Conservation (phyloP, 2,797 vertebrate species). For the Mus minutoides region DNA sequence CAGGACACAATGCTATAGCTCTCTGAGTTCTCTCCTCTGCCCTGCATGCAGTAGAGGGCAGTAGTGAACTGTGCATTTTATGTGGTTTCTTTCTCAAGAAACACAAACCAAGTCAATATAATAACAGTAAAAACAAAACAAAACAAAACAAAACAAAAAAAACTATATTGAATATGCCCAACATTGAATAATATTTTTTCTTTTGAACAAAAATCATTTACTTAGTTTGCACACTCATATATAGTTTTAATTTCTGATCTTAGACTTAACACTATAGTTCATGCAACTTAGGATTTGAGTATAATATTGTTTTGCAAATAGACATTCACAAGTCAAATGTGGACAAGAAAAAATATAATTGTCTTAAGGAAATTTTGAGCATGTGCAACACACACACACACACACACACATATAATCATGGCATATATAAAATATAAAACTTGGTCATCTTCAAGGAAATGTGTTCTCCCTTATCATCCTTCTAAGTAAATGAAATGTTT, state of each 20-base stretch:
- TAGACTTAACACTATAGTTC: background rate
- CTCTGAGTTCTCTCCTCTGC: background rate
- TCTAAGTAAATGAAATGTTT: conserved; percentile 28
- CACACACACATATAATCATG: too few species aligned
- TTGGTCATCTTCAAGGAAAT: background rate
- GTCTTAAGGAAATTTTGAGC: background rate
- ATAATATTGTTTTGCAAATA: background rate
- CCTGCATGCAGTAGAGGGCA: conserved; percentile 76
- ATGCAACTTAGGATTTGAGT: background rate
- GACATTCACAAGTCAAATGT: background rate
- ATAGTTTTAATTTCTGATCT: background rate
- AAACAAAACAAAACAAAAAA: too few species aligned
- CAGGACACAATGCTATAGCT: background rate
- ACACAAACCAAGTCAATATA: background rate
- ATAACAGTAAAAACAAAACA: too few species aligned
- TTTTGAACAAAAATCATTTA: background rate
- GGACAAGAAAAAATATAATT: background rate
- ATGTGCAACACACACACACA: background rate
- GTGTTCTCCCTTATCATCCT: background rate
- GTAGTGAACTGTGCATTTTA: conserved; percentile 48
- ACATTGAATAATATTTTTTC: background rate
- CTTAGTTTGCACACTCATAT: background rate
- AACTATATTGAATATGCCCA: background rate
- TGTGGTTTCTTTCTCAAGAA: background rate
- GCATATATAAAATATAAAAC: background rate